Evolutionary conservation across 2,888 invertebrate species (phyloP).

Genomic region (Tortricodes alternella): DNA sequence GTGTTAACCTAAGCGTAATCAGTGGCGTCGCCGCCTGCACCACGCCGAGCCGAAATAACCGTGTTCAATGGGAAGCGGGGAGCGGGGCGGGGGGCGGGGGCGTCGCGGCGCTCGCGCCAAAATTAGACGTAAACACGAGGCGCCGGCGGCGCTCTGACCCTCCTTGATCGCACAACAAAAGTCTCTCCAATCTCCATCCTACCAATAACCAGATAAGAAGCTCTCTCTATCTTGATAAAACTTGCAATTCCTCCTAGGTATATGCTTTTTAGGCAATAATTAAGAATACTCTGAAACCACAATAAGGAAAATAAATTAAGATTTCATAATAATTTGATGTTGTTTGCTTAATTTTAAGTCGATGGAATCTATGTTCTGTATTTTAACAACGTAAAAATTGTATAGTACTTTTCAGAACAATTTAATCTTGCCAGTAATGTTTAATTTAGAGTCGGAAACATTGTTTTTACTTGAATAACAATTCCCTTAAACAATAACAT

Average conservation of each 20-base stretch:
- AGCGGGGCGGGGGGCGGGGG: slow-evolving; percentile 59
- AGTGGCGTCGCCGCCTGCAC: slow-evolving; percentile 48
- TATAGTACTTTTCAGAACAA: no score
- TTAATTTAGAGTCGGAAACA: neutral
- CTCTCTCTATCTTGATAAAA: neutral
- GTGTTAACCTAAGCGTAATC: slow-evolving; percentile 31
- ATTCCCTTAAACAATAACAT: slow-evolving; percentile 7
- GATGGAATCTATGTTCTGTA: no score
- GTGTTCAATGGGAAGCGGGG: slow-evolving; percentile 74
- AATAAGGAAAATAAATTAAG: no score
- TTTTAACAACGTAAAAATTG: no score
- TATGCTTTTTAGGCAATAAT: no score
- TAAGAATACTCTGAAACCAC: no score
- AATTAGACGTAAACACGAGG: slow-evolving; percentile 81
- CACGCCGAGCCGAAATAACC: slow-evolving; percentile 70
- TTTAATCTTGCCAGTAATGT: no score
- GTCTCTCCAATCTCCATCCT: neutral
- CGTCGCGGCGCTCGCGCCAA: slow-evolving; percentile 80
- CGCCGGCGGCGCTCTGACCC: slow-evolving; percentile 56
- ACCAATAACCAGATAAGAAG: neutral
- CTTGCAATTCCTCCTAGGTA: neutral
- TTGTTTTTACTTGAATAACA: neutral
- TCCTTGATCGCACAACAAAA: slow-evolving; percentile 18
- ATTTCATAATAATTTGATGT: no score
- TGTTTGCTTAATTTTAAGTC: no score